Evolutionary conservation across 2,113 vertebrate species (phyloP).

Genomic region (Turnix velox): DNA sequence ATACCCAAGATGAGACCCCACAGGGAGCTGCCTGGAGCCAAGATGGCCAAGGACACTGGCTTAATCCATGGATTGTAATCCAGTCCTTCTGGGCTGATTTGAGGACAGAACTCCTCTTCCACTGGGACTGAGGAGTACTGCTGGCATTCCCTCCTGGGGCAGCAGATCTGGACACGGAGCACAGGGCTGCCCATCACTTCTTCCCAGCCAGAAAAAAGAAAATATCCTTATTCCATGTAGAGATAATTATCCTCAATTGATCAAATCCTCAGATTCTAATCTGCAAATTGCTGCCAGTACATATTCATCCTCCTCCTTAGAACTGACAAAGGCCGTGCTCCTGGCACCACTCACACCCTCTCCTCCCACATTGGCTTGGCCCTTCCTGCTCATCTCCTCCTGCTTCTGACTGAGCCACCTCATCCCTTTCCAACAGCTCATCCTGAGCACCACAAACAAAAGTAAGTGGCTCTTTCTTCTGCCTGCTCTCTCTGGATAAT

Average conservation of each 20-base stretch:
- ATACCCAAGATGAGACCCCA: not conserved
- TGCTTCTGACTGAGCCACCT: rapidly evolving
- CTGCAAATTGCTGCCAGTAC: constrained; percentile 10
- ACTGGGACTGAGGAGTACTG: not conserved
- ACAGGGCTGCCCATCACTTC: not conserved
- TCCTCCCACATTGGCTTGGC: not conserved
- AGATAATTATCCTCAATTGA: not conserved
- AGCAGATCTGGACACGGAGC: not conserved
- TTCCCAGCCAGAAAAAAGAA: not conserved
- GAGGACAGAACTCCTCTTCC: not conserved
- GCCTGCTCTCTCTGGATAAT: rapidly evolving
- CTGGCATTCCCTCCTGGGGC: not conserved
- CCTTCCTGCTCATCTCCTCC: not conserved
- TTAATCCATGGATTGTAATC: not conserved
- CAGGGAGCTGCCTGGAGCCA: not conserved
- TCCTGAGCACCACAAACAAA: not conserved
- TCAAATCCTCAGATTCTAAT: not conserved
- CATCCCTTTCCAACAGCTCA: not conserved
- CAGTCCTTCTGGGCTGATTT: not conserved
- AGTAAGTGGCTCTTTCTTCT: not conserved
- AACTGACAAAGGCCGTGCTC: not conserved
- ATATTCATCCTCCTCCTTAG: constrained; percentile 14
- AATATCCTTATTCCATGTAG: constrained; percentile 8
- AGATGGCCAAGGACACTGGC: not conserved
- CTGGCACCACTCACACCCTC: not conserved